Conservation (phyloP, 1,140 invertebrate species). For the Drosophila novamexicana region DNA sequence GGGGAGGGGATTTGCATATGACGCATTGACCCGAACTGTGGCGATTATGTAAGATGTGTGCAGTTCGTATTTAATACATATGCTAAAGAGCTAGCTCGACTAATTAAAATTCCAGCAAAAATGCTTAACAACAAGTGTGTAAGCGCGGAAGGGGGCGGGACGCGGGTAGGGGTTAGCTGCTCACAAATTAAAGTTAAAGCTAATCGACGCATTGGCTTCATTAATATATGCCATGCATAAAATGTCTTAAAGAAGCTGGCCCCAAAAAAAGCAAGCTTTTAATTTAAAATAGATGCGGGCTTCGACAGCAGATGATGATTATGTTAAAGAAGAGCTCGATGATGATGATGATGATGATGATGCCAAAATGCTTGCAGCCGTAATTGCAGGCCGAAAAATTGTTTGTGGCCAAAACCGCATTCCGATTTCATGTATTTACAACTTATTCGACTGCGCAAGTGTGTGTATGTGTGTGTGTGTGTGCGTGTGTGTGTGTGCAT, state of each 20-base stretch:
- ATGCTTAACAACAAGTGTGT: background rate
- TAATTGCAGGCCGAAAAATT: slow-evolving; percentile 29
- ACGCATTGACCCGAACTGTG: slow-evolving; percentile 30
- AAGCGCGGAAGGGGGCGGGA: too few species aligned
- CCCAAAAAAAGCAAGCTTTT: slow-evolving; percentile 35
- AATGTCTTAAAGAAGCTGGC: slow-evolving; percentile 15
- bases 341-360: background rate
- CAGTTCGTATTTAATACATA: slow-evolving; percentile 38
- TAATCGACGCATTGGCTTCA: slow-evolving; percentile 31
- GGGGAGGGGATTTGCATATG: slow-evolving; percentile 9
- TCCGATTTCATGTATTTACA: slow-evolving; percentile 35
- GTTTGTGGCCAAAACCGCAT: slow-evolving; percentile 38
- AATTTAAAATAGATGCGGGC: slow-evolving; percentile 32
- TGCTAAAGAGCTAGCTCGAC: slow-evolving; percentile 36
- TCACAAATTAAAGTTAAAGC: slow-evolving; percentile 33
- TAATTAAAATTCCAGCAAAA: slow-evolving; percentile 43
- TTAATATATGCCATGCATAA: slow-evolving; percentile 29
- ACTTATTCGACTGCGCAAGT: background rate
- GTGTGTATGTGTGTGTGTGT: slow-evolving; percentile 1
- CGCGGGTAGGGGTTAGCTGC: background rate
- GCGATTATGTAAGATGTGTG: slow-evolving; percentile 32
- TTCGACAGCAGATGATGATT: background rate
- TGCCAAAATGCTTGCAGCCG: slow-evolving; percentile 25
- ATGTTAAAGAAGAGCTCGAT: background rate
- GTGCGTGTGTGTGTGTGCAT: slow-evolving; percentile 5